Conservation (phyloP, 2,113 vertebrate species). For the Carlito syrichta region DNA sequence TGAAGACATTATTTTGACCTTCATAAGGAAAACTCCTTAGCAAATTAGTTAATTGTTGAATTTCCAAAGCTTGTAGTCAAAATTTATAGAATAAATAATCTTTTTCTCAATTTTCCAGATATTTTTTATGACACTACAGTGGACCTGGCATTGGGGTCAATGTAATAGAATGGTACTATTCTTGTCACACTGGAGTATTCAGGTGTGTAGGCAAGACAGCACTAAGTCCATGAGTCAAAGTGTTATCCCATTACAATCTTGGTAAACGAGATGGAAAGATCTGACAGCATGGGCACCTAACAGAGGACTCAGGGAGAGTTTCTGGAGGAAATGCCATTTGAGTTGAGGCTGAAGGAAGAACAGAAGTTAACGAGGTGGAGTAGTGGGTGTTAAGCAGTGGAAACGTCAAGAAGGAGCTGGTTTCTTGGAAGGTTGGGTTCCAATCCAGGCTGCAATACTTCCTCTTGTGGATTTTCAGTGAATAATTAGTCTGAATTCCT, state of each 20-base stretch:
- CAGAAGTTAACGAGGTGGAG: not conserved
- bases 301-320: not conserved
- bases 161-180: not conserved
- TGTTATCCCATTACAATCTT: not conserved
- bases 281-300: not conserved
- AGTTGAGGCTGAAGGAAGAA: not conserved
- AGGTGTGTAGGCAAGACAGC: not conserved
- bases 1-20: slow-evolving; percentile 9
- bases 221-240: not conserved
- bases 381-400: not conserved
- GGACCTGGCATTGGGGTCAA: not conserved
- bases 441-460: not conserved
- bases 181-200: not conserved
- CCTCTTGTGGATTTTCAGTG: not conserved
- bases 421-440: not conserved
- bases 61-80: slow-evolving; percentile 16
- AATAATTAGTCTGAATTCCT: slow-evolving; percentile 34
- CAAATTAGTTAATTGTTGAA: not conserved
- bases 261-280: not conserved
- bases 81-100: not conserved
- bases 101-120: not conserved
- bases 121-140: not conserved
- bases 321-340: not conserved
- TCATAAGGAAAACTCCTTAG: not conserved
- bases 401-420: not conserved